Conservation (phyloP, 2,888 invertebrate genomes). For the Cheilosia vernalis region DNA sequence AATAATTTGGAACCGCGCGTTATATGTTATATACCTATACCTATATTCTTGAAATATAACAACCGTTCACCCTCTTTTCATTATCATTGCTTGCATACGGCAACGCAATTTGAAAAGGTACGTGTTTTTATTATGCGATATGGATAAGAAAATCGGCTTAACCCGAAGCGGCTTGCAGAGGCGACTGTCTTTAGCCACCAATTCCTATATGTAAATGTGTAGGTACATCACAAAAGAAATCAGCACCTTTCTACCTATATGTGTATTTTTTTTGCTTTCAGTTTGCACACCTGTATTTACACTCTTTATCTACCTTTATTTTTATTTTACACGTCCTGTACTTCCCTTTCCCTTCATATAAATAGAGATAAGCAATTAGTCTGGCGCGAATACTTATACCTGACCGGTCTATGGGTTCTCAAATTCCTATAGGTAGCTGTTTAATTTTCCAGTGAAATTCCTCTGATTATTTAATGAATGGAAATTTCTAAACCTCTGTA, state of each 20-base stretch:
- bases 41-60: too few relatives aligned
- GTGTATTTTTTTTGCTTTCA: conserved; percentile 22
- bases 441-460: conserved; percentile 22
- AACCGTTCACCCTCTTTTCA: too few relatives aligned
- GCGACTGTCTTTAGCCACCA: not conserved
- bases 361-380: conserved; percentile 54
- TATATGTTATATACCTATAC: too few relatives aligned
- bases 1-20: too few relatives aligned
- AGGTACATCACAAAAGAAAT: not conserved
- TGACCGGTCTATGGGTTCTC: not conserved
- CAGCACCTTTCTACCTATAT: conserved; percentile 4
- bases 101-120: not conserved
- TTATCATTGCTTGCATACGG: too few relatives aligned
- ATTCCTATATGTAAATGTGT: not conserved
- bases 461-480: conserved; percentile 55
- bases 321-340: conserved; percentile 2
- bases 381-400: conserved; percentile 1
- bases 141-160: conserved; percentile 47
- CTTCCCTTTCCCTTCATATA: conserved; percentile 2
- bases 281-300: conserved; percentile 74
- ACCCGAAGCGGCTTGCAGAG: conserved; percentile 6
- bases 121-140: conserved; percentile 23
- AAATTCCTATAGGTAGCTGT: conserved; percentile 37
- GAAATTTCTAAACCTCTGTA: not conserved
- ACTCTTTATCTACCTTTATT: conserved; percentile 51